Base-by-base conservation (phyloP, 2,888 invertebrate species). In the Muschampia plurimacula region DNA sequence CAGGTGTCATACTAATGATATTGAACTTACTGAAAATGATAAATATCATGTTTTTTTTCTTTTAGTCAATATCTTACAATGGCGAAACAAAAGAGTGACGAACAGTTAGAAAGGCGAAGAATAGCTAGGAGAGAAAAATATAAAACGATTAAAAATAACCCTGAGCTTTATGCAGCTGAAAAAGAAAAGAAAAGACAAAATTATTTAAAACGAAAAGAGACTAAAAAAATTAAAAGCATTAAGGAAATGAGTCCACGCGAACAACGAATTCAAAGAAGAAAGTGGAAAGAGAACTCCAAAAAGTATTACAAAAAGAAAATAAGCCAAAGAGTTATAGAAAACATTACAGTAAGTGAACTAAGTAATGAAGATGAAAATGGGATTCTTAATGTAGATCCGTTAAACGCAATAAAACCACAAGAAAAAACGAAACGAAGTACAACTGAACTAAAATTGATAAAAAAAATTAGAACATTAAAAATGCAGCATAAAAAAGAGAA, bases 131-230 rank as follows among this genome's bases (percentile, higher is more conserved):
- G n/a, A 46, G 49, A 49, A 49, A 49, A 49, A n/a, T 49, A 49
- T n/a, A 49, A n/a, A n/a, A 49, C 4, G 49, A 49, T 49, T n/a
- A 49, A 49, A 49, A n/a, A 49, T n/a, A 6, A 49, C 13, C n/a
- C 49, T n/a, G n/a, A 49, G 49, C n/a, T 49, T 49, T 49, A 49
- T n/a, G n/a, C n/a, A n/a, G n/a, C 49, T 49, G 49, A 49, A n/a
- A 13, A 7, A 7, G 49, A 49, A 49, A 49, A 49, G 32, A 49
- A 49, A 49, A 49, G n/a, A n/a, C 49, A 49, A 49, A 49, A 13
- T n/a, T n/a, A 49, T n/a, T 49, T 49, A 49, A 49, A 49, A n/a
- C n/a, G n/a, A 49, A 49, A 49, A 7, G 49, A 49, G n/a, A n/a
- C 0, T 49, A 49, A 46, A 49, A 49, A n/a, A 49, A 49, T 49